Evolutionary conservation across 92 coral and sea anemone species (phyloP), one percentile per base, ranked within the genome.

Genomic region (Phenganax stokvisi): DNA sequence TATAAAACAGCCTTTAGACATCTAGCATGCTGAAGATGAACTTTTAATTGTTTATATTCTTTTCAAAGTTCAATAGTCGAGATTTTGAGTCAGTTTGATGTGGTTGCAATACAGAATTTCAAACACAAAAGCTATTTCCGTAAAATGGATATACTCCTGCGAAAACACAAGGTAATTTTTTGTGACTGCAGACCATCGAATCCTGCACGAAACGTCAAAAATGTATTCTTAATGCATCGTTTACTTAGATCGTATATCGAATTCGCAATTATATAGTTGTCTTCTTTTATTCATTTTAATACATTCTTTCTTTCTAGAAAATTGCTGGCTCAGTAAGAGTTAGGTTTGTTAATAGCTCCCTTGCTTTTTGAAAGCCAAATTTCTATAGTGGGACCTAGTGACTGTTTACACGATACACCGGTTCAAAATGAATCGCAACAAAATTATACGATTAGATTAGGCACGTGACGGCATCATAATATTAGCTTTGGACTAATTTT

Each of bases 81-180:
- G 9, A 87, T 96, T 16, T 51, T 92, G 57, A 76, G 88, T 28
- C 85, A 87, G 80, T 87, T 96, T 71, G 83, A 77, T 27, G 56
- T 17, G 31, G 82, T 72, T 9, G 91, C 92, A 57, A 64, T 87
- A 53, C 79, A 66, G 12, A 87, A 87, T 17, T 80, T 96, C 37
- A 82, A 82, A 61, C 67, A 80, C 47, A 88, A 77, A 74, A 89
- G 89, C 10, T 93, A 88, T 66, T 96, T 82, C 80, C 86, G 88
- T 16, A 89, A 88, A 85, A 89, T 91, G 0, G 93, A 88, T 27
- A 75, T 83, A 28, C 81, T 91, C 4, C 85, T 83, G 61, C 74
- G 88, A 57, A 73, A 74, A 54, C 87, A 84, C 58, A 90, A 86
- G 85, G 97, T 85, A 62, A 59, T 83, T 79, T 61, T 30, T 8